These are phyloP conservation scores for Phrynosoma blainvillii DNA, from an alignment of 2,113 vertebrate genomes.

Conservation along the genomic window DNA sequence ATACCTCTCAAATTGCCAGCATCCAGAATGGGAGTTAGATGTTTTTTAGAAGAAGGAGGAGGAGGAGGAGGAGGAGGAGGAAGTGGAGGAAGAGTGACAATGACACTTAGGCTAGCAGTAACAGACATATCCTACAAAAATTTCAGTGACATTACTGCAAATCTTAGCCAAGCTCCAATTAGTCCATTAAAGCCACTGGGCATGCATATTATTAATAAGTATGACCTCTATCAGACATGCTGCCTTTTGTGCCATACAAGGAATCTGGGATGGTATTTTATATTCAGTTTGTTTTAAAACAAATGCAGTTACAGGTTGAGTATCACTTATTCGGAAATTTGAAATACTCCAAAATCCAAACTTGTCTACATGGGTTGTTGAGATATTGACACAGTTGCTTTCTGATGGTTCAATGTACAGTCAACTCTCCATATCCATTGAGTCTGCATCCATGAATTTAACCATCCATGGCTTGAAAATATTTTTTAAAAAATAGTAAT, in stretches of 20 bases:
- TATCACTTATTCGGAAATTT: too few relatives aligned
- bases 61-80: too few relatives aligned
- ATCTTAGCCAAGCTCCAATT: conserved; percentile 49
- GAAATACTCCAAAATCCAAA: too few relatives aligned
- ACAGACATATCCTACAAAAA: conserved; percentile 63
- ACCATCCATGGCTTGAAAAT: too few relatives aligned
- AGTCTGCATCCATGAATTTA: too few relatives aligned
- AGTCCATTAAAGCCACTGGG: conserved; percentile 41
- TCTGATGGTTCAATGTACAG: too few relatives aligned
- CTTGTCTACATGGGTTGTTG: too few relatives aligned
- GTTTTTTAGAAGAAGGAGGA: conserved; percentile 72
- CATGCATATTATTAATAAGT: conserved; percentile 44
- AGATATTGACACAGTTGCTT: too few relatives aligned
- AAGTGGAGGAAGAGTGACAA: too few relatives aligned
- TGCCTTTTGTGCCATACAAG: background rate
- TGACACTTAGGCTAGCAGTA: conserved; percentile 65
- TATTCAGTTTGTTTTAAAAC: conserved; percentile 23
- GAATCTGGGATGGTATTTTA: background rate
- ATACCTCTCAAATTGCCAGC: conserved; percentile 75
- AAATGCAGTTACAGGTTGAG: background rate
- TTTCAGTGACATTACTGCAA: conserved; percentile 60
- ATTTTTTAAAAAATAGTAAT: too few relatives aligned
- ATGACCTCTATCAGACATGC: conserved; percentile 30
- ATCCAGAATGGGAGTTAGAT: conserved; percentile 71
- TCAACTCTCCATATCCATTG: too few relatives aligned